Conservation (phyloP, 2,888 invertebrate species). For the Drosophila setosimentum region DNA sequence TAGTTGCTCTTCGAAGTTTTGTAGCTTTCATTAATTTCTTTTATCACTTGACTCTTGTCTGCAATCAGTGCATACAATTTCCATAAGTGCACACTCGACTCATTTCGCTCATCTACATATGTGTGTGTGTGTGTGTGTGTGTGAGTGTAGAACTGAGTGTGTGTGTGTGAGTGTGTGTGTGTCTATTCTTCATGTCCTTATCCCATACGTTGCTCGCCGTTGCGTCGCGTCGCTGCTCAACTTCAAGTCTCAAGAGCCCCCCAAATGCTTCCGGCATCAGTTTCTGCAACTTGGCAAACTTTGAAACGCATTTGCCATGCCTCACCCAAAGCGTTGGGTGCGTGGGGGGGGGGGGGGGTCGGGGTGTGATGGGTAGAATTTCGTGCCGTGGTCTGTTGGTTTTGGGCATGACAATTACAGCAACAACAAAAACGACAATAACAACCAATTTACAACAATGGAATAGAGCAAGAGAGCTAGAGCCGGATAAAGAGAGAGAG, state of each 20-base stretch:
- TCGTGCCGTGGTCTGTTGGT: conserved; percentile 47
- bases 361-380: too few relatives aligned
- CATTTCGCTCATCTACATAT: conserved; percentile 33
- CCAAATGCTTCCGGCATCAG: conserved; percentile 72
- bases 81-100: conserved; percentile 25
- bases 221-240: conserved; percentile 31
- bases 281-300: conserved; percentile 75
- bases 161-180: background rate
- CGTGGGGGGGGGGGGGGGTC: background rate
- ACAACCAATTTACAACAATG: conserved; percentile 35
- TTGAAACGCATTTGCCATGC: conserved; percentile 72
- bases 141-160: background rate
- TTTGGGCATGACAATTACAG: conserved; percentile 63
- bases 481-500: background rate
- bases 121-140: background rate
- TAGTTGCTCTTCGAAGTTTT: conserved; percentile 13
- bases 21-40: conserved; percentile 56
- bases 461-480: conserved; percentile 4
- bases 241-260: conserved; percentile 58
- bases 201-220: conserved; percentile 12
- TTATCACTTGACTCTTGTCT: conserved; percentile 37
- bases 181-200: conserved; percentile 36
- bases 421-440: conserved; percentile 41
- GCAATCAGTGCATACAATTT: conserved; percentile 46
- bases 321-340: conserved; percentile 26